Evolutionary conservation across 2,113 vertebrate genomes (phyloP).

Genomic region (Arizona elegans): DNA sequence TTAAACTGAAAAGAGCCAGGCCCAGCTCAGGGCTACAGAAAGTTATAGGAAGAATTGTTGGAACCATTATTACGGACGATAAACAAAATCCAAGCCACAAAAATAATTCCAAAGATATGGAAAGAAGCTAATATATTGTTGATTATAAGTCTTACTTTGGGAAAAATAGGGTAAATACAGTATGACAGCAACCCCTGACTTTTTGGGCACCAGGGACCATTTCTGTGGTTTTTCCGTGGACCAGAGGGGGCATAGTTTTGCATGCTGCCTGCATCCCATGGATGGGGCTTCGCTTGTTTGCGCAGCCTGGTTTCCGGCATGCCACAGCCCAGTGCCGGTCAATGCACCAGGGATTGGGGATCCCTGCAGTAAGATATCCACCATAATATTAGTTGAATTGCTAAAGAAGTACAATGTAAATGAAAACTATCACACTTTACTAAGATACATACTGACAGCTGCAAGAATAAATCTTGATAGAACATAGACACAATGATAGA

Average conservation of each 20-base stretch:
- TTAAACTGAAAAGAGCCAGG: neutral
- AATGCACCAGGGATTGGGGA: too few species aligned
- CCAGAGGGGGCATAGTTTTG: too few species aligned
- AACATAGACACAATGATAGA: neutral
- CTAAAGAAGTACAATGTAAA: neutral
- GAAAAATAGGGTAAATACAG: neutral
- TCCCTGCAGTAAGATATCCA: neutral
- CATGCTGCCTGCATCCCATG: too few species aligned
- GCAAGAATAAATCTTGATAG: neutral
- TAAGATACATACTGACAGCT: neutral
- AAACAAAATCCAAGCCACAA: neutral
- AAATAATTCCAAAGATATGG: neutral
- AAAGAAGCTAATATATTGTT: neutral
- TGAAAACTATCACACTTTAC: neutral
- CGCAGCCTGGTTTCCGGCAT: too few species aligned
- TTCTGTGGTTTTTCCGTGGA: too few species aligned
- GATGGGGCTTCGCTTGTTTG: too few species aligned
- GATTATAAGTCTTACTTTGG: neutral
- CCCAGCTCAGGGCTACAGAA: neutral
- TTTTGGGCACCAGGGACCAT: too few species aligned
- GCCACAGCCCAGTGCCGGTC: too few species aligned
- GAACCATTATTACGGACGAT: neutral
- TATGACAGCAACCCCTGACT: neutral
- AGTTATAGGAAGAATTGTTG: neutral
- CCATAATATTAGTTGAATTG: neutral